Base-by-base conservation (phyloP, 1,140 invertebrate species). In the Ostrea denselamellosa region DNA sequence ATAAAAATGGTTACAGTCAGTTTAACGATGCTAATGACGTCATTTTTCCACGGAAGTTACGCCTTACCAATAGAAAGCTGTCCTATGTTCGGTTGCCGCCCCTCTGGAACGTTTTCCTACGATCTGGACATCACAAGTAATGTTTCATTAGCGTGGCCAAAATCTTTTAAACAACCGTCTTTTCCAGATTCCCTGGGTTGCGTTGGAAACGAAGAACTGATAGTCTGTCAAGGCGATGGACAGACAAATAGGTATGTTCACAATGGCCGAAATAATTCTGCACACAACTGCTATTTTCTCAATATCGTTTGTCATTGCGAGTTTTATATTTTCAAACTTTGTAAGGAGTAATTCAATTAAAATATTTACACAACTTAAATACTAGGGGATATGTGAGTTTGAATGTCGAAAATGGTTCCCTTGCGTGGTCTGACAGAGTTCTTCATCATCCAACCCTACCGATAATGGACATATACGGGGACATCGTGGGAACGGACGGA, bases 401-500 rank as follows among this genome's bases (percentile, higher is more conserved):
- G 10, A 87, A 90, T 54, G 65, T 87, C 17, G 52, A 56, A 8
- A 90, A 34, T 12, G 92, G 92, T 8, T 86, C 83, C 9, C 82
- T 87, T 10, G 5, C 83, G 12, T 93, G 92, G 92, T 87, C 88
- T 17, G 89, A 90, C 77, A 54, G 34, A 2, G 85, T 90, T 10
- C 86, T 93, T 51, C 85, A 85, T 7, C 68, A 88, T 28, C 92
- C 93, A 0, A 86, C 90, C 19, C 89, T 93, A 25, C 93, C 93
- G 0, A 82, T 93, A 2, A 89, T 93, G 90, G 91, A 92, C 44
- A 87, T 90, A 12, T 87, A 87, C 22, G 93, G 93, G 2, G 90
- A 89, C 62, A 62, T 92, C 52, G 92, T 92, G 53, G 93, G 92
- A 14, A 90, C 90, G 3, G 91, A 93, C 83, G 91, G 90, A 4